Evolutionary conservation across 2,888 invertebrate species (phyloP), one percentile per base, ranked within the genome.

Genomic region (Shargacucullia verbasci): DNA sequence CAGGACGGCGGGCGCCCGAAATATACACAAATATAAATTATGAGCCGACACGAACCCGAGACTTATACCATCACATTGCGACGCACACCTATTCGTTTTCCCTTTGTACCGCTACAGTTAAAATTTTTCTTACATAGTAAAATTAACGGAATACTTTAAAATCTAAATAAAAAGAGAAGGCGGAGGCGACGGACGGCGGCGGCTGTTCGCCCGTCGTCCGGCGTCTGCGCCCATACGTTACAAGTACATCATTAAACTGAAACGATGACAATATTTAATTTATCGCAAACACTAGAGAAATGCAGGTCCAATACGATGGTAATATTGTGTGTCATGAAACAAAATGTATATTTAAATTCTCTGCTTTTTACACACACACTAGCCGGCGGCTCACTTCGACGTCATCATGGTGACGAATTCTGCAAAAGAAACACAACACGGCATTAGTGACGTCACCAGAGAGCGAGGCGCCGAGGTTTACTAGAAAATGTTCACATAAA

Each of bases 361-460:
- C 94, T 92, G 93, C 92, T 94, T 93, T 92, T 89, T 92, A 94
- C 93, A 94, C 94, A 94, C 94, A 92, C 93, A 91, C 93, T 93
- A 90, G 95, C 95, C 95, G 96, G 95, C 95, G 95, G 96, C 96
- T 98, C 98, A 98, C 97, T 98, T 98, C 96, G 98, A 98, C 96
- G 98, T 98, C 98, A 98, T 98, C 98, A 98, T 98, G 96, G 98
- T 98, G 96, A 98, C 98, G 96, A 98, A 98, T 96, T 98, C 98
- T 98, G 96, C 33, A 97, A 96, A 88, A 90, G 84, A 87, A 78
- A 81, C 59, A 56, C 59, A 56, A 48, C 54, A 27, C 5, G 2
- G 40, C 62, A 80, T 88, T 78, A 88, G 78, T 27, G 48, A 61
- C 15, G 27, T 10, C 44, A 31, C 27, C 1, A 14, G 27, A 34